Base-by-base conservation (phyloP, 1,140 invertebrate species). In the Agrypnia vestita region DNA sequence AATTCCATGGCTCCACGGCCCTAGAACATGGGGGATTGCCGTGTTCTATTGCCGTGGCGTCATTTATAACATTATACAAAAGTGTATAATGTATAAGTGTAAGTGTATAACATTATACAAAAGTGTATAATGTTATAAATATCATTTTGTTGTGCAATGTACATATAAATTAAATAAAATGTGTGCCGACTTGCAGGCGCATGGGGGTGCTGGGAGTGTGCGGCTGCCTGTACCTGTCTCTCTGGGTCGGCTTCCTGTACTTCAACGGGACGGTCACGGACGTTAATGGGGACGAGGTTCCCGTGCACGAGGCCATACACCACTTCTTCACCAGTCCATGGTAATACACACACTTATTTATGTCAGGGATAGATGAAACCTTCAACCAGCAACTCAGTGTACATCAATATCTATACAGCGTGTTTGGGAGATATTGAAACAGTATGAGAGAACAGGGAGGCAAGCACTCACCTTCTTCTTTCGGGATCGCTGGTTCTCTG, bases 261-360 rank as follows among this genome's bases (percentile, higher is more conserved):
- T 98, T 97, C 87, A 98, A 98, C 86, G 96, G 96, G 12, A 94
- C 93, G 55, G 90, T 98, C 13, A 95, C 93, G 0, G 96, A 97
- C 84, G 94, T 93, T 72, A 94, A 97, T 80, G 97, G 96, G 6
- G 96, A 97, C 83, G 93, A 96, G 85, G 93, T 97, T 0, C 96
- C 96, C 76, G 86, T 97, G 7, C 92, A 96, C 72, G 97, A 98
- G 86, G 96, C 97, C 0, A 81, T 97, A 0, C 91, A 94, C 82
- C 96, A 98, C 86, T 97, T 99, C 85, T 93, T 98, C 76, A 96
- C 95, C 0, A 97, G 96, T 10, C 96, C 96, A 11, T 93, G 92
- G 92, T 89, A 83, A 85, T 81, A 82, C 46, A 56, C 9, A 12
- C 15, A 56, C n/a, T n/a, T n/a, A n/a, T n/a, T n/a, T n/a, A n/a